These are phyloP conservation scores for Anthoscopus minutus DNA, from an alignment of 2,113 vertebrate genomes.

Conservation along the genomic window DNA sequence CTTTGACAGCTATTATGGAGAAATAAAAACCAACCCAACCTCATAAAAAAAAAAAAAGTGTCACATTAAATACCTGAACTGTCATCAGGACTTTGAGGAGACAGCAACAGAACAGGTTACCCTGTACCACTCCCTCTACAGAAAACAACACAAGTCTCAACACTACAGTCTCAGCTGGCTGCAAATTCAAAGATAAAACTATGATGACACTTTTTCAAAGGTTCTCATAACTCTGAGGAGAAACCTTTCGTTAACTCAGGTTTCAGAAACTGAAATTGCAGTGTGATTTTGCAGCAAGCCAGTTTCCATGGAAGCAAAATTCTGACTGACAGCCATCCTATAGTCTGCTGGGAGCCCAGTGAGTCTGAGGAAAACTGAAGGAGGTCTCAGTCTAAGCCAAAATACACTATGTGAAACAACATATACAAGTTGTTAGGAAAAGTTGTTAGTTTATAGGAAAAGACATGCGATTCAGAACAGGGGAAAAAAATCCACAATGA, in stretches of 20 bases:
- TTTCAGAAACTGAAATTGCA: neutral
- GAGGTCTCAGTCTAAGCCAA: neutral
- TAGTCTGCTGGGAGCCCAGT: neutral
- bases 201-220: neutral
- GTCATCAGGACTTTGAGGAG: neutral
- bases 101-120: neutral
- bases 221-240: neutral
- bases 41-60: neutral
- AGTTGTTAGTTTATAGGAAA: neutral
- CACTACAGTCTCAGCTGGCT: rapidly evolving
- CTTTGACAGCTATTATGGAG: neutral
- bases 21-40: neutral
- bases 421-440: neutral
- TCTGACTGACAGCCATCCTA: neutral
- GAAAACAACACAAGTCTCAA: neutral
- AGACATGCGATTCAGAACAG: neutral
- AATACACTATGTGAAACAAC: neutral
- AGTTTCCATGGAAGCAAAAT: neutral
- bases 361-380: neutral
- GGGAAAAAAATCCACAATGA: neutral
- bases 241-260: neutral
- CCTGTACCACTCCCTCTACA: neutral
- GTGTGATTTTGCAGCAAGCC: neutral
- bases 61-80: neutral
- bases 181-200: neutral